Evolutionary conservation across 30 jellyfish, hydroid and myxozoan genomes (phyloP), one percentile per base, ranked within the genome.

Genomic region (Nemopilema nomurai): DNA sequence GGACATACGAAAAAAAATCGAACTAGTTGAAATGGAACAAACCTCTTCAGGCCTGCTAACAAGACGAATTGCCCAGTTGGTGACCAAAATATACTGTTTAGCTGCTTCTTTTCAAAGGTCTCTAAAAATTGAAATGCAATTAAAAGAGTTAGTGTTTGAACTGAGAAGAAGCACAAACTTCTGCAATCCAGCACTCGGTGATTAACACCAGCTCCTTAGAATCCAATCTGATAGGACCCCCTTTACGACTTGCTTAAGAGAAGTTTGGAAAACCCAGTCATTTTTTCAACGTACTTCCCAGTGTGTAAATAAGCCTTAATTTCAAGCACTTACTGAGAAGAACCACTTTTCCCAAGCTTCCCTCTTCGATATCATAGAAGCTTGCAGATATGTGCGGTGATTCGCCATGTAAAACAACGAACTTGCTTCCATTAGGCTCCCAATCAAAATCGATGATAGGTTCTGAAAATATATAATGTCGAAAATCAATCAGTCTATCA

Each of bases 61-160:
- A 94, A 92, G 62, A 96, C 96, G 51, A 94, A 94, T 76, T 94
- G 99, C 3, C 99, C 99, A 81, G 86, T 85, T 33, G 99, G 99
- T 29, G 96, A 85, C 99, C 99, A 94, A 77, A 96, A 94, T 18
- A 94, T 94, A 28, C 97, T 80, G 85, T 94, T 94, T 53, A 96
- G 75, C 20, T 92, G 84, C 57, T 86, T 84, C 81, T 83, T 88
- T 62, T 94, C 99, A 41, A 89, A 87, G 18, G 88, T 86, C 67
- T 94, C 96, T 89, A 79, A 1, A 24, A 67, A 76, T n/a, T n/a
- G n/a, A n/a, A n/a, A n/a, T n/a, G n/a, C n/a, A 21, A 16, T 67
- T 3, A 0, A 67, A 66, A 1, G 0, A 33, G 1, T 53, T 0
- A 31, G 22, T 50, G 22, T 49, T 18, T 26, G 24, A 23, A 18